phyloP scores from a whole-genome alignment of 2,888 invertebrate species.

The Protonemura montana region DNA sequence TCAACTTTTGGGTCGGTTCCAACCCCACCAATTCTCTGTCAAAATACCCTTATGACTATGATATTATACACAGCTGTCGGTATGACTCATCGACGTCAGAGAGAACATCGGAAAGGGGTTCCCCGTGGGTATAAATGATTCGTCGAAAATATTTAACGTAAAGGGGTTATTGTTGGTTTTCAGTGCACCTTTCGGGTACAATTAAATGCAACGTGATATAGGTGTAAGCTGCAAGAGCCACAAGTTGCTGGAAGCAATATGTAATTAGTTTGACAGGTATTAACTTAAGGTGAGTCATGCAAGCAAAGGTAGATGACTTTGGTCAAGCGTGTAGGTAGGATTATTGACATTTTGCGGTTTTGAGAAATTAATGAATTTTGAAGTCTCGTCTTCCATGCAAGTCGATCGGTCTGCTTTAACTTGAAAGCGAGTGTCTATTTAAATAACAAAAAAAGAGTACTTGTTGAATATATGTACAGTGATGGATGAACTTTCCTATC shows the following conservation, averaged over 20 bases:
- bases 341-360: neutral
- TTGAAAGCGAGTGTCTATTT: neutral
- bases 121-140: neutral
- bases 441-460: neutral
- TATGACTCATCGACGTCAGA: neutral
- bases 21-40: neutral
- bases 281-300: neutral
- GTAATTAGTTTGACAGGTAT: neutral
- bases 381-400: neutral
- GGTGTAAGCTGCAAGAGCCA: neutral
- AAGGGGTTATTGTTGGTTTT: neutral
- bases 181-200: neutral
- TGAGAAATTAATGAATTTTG: neutral
- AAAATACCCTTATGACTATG: conserved; percentile 24
- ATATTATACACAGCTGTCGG: neutral
- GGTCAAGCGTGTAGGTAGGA: neutral
- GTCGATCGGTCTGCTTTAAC: neutral
- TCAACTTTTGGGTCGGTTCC: neutral
- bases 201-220: neutral
- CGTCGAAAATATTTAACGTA: neutral
- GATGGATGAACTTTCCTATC: neutral
- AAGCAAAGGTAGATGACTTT: neutral
- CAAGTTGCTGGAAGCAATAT: neutral
- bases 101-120: neutral
- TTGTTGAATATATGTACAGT: neutral